Percentiles rank a stretch among this genome's conserved stretches.
phyloP scores from a whole-genome alignment of 2,888 invertebrate genomes.

The Lochmaea capreae region DNA sequence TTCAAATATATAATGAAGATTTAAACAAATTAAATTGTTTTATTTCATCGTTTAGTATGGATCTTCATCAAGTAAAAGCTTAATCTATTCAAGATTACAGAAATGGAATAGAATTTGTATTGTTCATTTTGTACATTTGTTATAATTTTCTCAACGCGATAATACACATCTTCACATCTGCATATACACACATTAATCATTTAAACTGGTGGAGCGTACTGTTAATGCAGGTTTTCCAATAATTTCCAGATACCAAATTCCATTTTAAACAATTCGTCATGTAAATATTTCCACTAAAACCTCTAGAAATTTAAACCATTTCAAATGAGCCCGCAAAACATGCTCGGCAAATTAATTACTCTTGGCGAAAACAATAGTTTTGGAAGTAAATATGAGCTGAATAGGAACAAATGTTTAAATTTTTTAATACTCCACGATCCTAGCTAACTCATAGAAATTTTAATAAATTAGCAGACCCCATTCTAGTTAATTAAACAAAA shows the following conservation, averaged over 20 bases:
- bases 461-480: no score
- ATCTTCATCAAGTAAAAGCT: no score
- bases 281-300: neutral
- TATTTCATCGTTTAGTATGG: no score
- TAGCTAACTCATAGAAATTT: neutral
- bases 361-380: neutral
- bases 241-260: neutral
- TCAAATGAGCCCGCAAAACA: neutral
- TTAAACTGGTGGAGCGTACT: neutral
- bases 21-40: no score
- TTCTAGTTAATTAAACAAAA: no score
- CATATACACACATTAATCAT: neutral
- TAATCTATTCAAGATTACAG: no score
- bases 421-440: neutral
- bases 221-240: neutral
- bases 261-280: neutral
- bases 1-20: no score
- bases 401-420: neutral
- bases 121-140: neutral
- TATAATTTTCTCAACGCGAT: neutral
- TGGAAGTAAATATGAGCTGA: neutral
- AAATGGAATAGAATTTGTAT: neutral
- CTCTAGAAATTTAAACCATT: neutral
- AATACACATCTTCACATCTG: neutral
- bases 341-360: constrained; percentile 1